Evolutionary conservation across 2,888 invertebrate genomes (phyloP).

Genomic region (Caenorhabditis auriculariae): DNA sequence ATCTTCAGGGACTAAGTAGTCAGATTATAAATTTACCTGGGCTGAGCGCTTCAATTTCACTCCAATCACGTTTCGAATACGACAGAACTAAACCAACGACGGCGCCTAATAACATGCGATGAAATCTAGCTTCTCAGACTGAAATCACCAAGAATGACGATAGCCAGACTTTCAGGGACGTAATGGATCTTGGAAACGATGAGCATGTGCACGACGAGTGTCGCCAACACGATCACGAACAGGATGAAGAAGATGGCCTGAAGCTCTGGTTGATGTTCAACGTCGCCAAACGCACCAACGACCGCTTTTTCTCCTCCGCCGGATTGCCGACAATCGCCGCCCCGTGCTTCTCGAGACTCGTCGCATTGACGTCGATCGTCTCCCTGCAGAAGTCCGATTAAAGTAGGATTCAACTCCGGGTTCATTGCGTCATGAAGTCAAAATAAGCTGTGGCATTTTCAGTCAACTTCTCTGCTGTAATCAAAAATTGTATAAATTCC

Average conservation of each 20-base stretch:
- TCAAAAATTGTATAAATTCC: neutral
- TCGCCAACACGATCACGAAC: constrained; percentile 89
- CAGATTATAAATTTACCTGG: constrained; percentile 10
- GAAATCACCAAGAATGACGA: constrained; percentile 78
- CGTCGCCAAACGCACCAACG: constrained; percentile 14
- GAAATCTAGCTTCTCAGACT: neutral
- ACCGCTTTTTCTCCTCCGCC: constrained; percentile 44
- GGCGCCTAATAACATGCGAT: constrained; percentile 40
- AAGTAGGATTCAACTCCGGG: too few species aligned
- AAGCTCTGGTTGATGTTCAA: neutral
- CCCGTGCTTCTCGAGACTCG: constrained; percentile 40
- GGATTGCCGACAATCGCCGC: constrained; percentile 46
- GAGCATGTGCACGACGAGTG: constrained; percentile 89
- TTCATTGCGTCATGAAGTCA: too few species aligned
- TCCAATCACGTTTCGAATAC: constrained; percentile 56
- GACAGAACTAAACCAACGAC: constrained; percentile 53
- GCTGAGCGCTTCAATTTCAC: constrained; percentile 47
- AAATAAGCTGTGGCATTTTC: too few species aligned
- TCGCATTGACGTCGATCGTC: constrained; percentile 30
- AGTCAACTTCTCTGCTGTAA: too few species aligned
- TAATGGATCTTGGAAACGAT: constrained; percentile 92
- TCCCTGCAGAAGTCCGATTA: constrained; percentile 25
- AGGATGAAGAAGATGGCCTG: constrained; percentile 92
- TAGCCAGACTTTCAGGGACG: constrained; percentile 94
- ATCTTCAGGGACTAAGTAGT: too few species aligned